Percentiles rank a stretch among this genome's conserved stretches.
Evolutionary conservation across 2,797 vertebrate genomes (phyloP).

Genomic region (Chelon labrosus): DNA sequence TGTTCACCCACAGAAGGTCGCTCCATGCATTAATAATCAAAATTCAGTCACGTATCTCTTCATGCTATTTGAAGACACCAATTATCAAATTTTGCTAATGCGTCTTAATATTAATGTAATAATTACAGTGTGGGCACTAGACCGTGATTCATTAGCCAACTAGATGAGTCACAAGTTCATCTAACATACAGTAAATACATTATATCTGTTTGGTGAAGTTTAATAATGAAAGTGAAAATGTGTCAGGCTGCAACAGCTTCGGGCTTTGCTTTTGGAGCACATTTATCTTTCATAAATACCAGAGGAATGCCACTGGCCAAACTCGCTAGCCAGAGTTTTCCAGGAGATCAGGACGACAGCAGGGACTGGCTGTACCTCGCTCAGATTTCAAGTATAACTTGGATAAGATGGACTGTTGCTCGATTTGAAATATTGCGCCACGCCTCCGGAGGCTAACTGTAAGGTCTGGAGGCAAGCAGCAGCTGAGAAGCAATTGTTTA

Average conservation of each 20-base stretch:
- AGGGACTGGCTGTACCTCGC: not conserved
- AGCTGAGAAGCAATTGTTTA: constrained; percentile 11
- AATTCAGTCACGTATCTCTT: constrained; percentile 8
- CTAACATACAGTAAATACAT: constrained; percentile 36
- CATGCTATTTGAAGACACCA: constrained; percentile 23
- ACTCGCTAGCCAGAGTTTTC: constrained; percentile 32
- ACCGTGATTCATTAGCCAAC: constrained; percentile 48
- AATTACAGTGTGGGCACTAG: constrained; percentile 46
- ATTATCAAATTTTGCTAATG: constrained; percentile 52
- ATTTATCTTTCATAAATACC: constrained; percentile 62
- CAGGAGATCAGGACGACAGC: constrained; percentile 19
- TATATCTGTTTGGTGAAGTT: constrained; percentile 15
- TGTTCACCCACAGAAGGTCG: constrained; percentile 1
- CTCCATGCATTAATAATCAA: not conserved
- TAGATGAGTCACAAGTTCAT: constrained; percentile 51
- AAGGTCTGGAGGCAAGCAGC: constrained; percentile 18
- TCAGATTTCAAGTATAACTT: constrained; percentile 1
- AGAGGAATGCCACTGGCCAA: constrained; percentile 39
- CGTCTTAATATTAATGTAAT: constrained; percentile 49
- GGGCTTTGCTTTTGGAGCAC: constrained; percentile 54
- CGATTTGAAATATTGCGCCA: constrained; percentile 1
- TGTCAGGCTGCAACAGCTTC: constrained; percentile 49
- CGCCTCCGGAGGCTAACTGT: constrained; percentile 4
- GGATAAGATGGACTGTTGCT: not conserved
- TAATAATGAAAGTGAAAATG: constrained; percentile 12